phyloP scores from a whole-genome alignment of 1,140 invertebrate species.

The Halictus rubicundus region DNA sequence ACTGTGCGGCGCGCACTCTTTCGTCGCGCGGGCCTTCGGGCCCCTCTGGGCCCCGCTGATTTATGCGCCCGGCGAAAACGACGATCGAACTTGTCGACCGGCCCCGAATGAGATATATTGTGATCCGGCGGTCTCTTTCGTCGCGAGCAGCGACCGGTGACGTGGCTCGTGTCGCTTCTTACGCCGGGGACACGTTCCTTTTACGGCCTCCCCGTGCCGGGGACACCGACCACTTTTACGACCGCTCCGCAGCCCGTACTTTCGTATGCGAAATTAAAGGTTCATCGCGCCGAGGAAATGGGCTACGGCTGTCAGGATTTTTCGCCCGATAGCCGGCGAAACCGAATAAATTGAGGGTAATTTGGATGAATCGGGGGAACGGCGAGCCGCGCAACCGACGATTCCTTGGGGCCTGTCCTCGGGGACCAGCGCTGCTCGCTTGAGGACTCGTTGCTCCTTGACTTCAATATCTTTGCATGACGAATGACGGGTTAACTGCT shows the following conservation, averaged over 20 bases:
- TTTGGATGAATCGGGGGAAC: constrained; percentile 20
- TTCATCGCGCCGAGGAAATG: constrained; percentile 32
- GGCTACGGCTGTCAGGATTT: constrained; percentile 30
- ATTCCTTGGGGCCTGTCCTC: constrained; percentile 6
- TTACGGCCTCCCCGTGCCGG: constrained; percentile 29
- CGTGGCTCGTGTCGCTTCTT: constrained; percentile 51
- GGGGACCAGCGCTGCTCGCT: neutral
- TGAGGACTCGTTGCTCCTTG: no score
- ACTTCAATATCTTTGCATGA: no score
- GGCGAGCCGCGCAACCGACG: neutral
- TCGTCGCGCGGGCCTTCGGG: neutral
- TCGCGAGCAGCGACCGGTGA: constrained; percentile 24
- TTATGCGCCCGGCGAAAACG: constrained; percentile 43
- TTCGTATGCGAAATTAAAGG: constrained; percentile 29
- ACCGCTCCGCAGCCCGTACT: neutral
- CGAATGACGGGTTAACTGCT: no score
- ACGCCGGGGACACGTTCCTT: constrained; percentile 42
- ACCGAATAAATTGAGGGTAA: constrained; percentile 23
- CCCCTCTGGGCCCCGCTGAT: constrained; percentile 37
- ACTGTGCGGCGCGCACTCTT: no score
- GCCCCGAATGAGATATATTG: constrained; percentile 45
- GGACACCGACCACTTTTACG: constrained; percentile 22
- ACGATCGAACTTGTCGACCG: constrained; percentile 35
- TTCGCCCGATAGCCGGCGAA: constrained; percentile 20
- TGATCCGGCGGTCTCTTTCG: constrained; percentile 49